Evolutionary conservation across 2,797 vertebrate species (phyloP), one percentile per base, ranked within the genome.

Genomic region (Platyrinchus mystaceus): DNA sequence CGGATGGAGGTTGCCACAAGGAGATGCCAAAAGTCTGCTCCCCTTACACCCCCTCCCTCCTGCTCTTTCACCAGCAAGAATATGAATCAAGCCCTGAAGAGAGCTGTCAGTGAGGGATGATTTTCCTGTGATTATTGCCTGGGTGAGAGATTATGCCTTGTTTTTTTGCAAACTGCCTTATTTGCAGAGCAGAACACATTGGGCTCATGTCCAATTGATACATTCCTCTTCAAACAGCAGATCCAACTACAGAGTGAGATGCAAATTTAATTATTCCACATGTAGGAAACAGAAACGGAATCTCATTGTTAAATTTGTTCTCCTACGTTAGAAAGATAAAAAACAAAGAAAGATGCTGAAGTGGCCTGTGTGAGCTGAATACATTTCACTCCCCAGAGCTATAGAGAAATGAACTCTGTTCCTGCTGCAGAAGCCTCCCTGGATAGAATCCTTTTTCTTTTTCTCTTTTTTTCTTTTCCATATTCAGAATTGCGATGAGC

Each of bases 181-280:
- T 98, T 98, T 98, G 96, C 96, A 92, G 95, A 97, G 84, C 86
- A 96, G 95, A 97, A 97, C 56, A 27, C 92, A 56, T 91, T 92
- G 92, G 96, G 96, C 97, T 97, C 96, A 86, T 97, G 95, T 97
- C 97, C 97, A 98, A 98, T 97, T 97, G 97, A 97, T 97, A 92
- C 95, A 97, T 97, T 97, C 96, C 91, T 95, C 96, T 97, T 97
- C 96, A 97, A 97, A 97, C 73, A 97, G 89, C 96, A 97, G 96
- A 96, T 96, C 94, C 62, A 81, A 87, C 47, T 91, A 97, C 91
- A 89, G 97, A 97, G 96, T 87, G 88, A 96, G 96, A 98, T 97
- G 96, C 96, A 98, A 98, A 98, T 98, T 97, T 97, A 98, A 98
- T 98, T 98, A 98, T 98, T 98, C 97, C 97, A 98, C 97, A 96